phyloP scores from a whole-genome alignment of 2,113 vertebrate species.

The Heliornis fulica region DNA sequence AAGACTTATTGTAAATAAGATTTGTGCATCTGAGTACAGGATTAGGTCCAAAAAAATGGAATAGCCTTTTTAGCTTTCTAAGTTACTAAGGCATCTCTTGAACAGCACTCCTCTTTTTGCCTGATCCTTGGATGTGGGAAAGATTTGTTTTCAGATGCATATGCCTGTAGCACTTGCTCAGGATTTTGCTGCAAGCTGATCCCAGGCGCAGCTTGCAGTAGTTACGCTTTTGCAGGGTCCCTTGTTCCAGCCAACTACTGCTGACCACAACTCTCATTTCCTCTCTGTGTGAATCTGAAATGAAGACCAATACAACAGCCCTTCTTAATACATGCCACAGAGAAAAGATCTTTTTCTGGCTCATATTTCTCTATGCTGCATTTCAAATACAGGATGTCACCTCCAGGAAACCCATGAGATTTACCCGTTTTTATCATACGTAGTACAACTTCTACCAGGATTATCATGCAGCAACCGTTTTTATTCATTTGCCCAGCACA shows the following conservation, averaged over 20 bases:
- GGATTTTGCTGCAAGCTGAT: slow-evolving; percentile 10
- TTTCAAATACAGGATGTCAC: neutral
- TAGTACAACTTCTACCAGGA: neutral
- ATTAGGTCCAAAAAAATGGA: neutral
- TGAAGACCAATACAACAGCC: neutral
- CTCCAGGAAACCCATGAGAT: neutral
- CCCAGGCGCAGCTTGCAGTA: neutral
- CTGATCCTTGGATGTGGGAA: neutral
- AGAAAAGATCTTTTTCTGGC: neutral
- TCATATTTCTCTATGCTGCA: neutral
- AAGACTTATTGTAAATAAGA: neutral
- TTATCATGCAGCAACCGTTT: neutral
- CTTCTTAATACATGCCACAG: neutral
- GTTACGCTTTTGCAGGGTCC: neutral
- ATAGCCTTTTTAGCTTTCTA: neutral
- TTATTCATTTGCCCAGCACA: neutral
- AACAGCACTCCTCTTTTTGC: neutral
- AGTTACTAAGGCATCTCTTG: neutral
- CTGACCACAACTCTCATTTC: slow-evolving; percentile 55
- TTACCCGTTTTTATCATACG: neutral
- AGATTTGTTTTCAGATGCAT: neutral
- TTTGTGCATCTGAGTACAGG: neutral
- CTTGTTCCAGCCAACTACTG: neutral
- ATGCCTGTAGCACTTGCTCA: neutral
- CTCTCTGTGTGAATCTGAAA: neutral